Base-by-base conservation (phyloP, 2,113 vertebrate species). In the Austrofundulus limnaeus region DNA sequence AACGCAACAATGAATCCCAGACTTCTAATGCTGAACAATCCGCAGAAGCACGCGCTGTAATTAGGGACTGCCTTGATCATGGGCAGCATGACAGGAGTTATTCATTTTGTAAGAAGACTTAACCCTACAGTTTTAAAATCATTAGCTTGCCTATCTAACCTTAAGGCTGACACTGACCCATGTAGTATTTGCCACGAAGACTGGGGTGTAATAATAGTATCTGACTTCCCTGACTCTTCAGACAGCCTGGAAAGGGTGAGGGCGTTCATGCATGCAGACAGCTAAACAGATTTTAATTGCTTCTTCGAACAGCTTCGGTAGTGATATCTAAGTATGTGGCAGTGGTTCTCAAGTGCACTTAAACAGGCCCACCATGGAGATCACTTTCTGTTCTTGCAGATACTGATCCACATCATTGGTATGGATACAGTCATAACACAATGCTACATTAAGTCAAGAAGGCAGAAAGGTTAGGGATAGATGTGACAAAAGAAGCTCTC, bases 271-370 rank as follows among this genome's bases (percentile, higher is more conserved):
- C 79, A 76, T 76, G 80, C 79, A 64, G 75, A 69, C 72, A 78
- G 87, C 83, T 87, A 85, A 90, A 88, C 85, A 81, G 64, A 82
- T 85, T 89, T 89, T 88, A 90, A 89, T 90, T 89, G 85, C 87
- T 71, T 79, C 87, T 88, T 76, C 25, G 70, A 89, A 89, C 85
- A 88, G 84, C 82, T 77, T 79, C 68, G 77, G 78, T 79, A 72
- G 78, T 80, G 78, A 88, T 84, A 88, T 83, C 75, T 67, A 80
- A 84, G 81, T 61, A 77, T 82, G 80, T 78, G 70, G 64, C 73
- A 81, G 72, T 80, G 69, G 64, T 84, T 85, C 76, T 77, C 60
- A 66, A 77, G 67, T 48, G 38, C 59, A 75, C 72, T 75, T 41
- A 51, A 73, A 71, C 67, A 53, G 20, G 53, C 51, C 52, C 63